phyloP scores from a whole-genome alignment of 2,113 vertebrate genomes.

The Lota lota region DNA sequence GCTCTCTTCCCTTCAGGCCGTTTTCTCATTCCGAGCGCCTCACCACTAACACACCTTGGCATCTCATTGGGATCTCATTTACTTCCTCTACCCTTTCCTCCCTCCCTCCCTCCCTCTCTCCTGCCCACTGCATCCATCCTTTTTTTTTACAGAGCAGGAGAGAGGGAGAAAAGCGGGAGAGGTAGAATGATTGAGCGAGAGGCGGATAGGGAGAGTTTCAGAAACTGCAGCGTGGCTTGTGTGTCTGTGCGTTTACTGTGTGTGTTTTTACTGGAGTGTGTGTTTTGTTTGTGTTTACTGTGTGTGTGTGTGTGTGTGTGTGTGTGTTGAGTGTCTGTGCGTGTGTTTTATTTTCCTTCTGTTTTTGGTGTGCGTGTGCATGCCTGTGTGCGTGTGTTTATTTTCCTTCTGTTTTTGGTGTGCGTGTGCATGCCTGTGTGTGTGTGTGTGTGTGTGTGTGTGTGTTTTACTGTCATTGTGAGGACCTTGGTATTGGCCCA shows the following conservation, averaged over 20 bases:
- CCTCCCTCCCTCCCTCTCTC: conserved; percentile 8
- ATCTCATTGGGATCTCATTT: conserved; percentile 77
- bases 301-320: neutral
- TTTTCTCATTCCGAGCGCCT: conserved; percentile 61
- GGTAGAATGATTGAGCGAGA: conserved; percentile 13
- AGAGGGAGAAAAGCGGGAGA: conserved; percentile 13
- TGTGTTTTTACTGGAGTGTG: neutral
- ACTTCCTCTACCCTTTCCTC: conserved; percentile 37
- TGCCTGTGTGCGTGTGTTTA: too few relatives aligned
- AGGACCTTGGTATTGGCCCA: too few relatives aligned
- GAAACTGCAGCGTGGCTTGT: conserved; percentile 15
- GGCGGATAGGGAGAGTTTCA: neutral
- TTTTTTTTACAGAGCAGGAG: conserved; percentile 25
- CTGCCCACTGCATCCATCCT: conserved; percentile 25
- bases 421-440: too few relatives aligned
- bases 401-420: too few relatives aligned
- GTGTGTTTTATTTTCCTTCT: too few relatives aligned
- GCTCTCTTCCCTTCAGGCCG: conserved; percentile 42
- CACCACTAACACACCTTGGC: conserved; percentile 74
- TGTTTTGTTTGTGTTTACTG: conserved; percentile 21
- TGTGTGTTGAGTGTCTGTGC: too few relatives aligned
- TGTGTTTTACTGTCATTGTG: too few relatives aligned
- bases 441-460: too few relatives aligned
- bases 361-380: too few relatives aligned
- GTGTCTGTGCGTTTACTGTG: conserved; percentile 6